Percentiles rank a stretch among this genome's conserved stretches.
phyloP scores from a whole-genome alignment of 2,113 vertebrate species.

The Brienomyrus brachyistius region DNA sequence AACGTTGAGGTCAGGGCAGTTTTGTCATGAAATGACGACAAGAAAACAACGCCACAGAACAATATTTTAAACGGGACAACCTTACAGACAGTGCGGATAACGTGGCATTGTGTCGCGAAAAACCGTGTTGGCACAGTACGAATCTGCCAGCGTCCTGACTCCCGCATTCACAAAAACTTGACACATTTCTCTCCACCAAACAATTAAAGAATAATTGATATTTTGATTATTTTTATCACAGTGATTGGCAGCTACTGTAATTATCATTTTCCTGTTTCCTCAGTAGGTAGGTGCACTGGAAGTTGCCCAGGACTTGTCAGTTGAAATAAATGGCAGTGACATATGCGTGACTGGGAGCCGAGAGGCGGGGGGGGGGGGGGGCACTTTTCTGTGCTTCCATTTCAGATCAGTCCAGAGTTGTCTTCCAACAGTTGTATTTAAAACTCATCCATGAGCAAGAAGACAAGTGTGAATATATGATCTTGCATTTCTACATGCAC shows the following conservation, averaged over 20 bases:
- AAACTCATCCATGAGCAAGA: neutral
- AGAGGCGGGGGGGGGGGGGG: neutral
- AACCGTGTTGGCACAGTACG: neutral
- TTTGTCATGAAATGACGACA: neutral
- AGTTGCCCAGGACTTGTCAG: neutral
- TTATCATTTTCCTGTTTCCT: slow-evolving; percentile 5
- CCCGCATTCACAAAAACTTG: neutral
- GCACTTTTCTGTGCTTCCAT: neutral
- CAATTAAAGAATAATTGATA: neutral
- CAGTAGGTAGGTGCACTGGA: neutral
- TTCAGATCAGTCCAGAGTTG: neutral
- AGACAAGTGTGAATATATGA: neutral
- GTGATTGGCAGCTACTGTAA: slow-evolving; percentile 2
- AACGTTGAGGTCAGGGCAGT: neutral
- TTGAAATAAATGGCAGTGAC: neutral
- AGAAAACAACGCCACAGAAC: neutral
- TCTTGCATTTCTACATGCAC: neutral
- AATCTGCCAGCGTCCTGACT: neutral
- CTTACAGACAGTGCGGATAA: neutral
- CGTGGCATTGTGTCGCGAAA: neutral
- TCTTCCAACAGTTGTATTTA: neutral
- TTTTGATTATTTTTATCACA: neutral
- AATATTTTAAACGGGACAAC: neutral
- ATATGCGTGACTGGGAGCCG: neutral
- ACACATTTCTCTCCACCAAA: neutral